phyloP scores from a whole-genome alignment of 2,797 vertebrate genomes.

The Manis pentadactyla region DNA sequence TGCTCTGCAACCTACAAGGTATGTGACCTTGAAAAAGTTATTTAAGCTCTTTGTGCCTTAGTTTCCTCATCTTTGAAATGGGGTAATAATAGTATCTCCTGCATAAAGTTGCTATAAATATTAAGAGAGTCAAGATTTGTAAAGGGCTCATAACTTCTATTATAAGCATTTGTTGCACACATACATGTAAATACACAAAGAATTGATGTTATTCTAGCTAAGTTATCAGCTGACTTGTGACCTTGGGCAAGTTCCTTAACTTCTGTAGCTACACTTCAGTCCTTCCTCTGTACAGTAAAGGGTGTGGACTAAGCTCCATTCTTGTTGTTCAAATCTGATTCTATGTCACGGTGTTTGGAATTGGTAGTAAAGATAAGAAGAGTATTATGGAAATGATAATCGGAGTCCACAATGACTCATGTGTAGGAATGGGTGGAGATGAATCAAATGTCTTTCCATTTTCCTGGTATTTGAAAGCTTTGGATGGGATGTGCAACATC shows the following conservation, averaged over 20 bases:
- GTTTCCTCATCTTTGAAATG: constrained; percentile 12
- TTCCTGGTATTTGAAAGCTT: background rate
- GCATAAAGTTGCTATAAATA: background rate
- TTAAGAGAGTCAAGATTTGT: background rate
- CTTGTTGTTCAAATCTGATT: background rate
- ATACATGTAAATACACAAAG: background rate
- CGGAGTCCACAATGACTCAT: background rate
- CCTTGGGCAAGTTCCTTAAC: too few species aligned
- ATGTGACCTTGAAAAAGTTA: background rate
- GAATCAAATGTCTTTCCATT: background rate
- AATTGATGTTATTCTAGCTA: background rate
- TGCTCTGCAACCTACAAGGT: background rate
- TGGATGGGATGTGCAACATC: background rate
- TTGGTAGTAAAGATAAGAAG: background rate
- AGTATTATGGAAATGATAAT: background rate
- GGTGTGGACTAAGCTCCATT: background rate
- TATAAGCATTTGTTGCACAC: background rate
- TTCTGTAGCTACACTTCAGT: background rate
- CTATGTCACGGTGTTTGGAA: background rate
- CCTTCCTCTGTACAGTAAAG: background rate
- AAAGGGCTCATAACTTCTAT: background rate
- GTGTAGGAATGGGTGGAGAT: background rate
- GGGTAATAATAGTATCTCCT: background rate
- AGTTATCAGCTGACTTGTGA: background rate
- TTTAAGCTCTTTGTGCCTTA: background rate